Percentiles rank a stretch among this genome's conserved stretches.
These are phyloP conservation scores for Anolis sagrei DNA, from an alignment of 2,113 vertebrate species.

Conservation along the genomic window DNA sequence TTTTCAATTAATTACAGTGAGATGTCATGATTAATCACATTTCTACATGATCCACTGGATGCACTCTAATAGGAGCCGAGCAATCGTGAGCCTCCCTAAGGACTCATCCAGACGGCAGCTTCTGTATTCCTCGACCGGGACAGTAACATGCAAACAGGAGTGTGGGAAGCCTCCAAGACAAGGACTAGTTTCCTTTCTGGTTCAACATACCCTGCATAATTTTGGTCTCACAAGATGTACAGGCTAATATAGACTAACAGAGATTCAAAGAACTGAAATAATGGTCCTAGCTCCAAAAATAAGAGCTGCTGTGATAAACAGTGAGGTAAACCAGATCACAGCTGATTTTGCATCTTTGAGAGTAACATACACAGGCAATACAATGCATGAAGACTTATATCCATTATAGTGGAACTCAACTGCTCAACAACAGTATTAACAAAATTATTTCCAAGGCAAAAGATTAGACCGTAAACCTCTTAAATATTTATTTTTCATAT, in stretches of 20 bases:
- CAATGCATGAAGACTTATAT: not conserved
- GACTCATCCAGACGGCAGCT: not conserved
- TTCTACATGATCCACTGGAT: constrained; percentile 49
- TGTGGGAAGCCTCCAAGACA: not conserved
- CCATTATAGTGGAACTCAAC: not conserved
- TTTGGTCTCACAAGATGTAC: not conserved
- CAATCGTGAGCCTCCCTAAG: not conserved
- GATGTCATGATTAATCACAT: constrained; percentile 56
- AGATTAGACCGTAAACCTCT: not conserved
- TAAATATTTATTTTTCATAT: not conserved
- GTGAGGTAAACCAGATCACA: no score
- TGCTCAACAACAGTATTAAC: not conserved
- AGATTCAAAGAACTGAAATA: not conserved
- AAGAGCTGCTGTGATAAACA: not conserved
- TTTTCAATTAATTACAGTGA: constrained; percentile 52
- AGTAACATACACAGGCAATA: not conserved
- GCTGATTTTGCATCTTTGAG: not conserved
- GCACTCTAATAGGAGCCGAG: constrained; percentile 5
- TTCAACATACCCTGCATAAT: not conserved
- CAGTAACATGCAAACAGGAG: not conserved
- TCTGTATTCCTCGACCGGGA: not conserved
- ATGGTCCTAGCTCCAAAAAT: not conserved
- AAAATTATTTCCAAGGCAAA: not conserved
- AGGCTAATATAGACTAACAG: not conserved
- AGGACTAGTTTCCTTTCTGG: not conserved